These are phyloP conservation scores for Onthophagus sagittarius DNA, from an alignment of 2,888 invertebrate species.

Conservation along the genomic window DNA sequence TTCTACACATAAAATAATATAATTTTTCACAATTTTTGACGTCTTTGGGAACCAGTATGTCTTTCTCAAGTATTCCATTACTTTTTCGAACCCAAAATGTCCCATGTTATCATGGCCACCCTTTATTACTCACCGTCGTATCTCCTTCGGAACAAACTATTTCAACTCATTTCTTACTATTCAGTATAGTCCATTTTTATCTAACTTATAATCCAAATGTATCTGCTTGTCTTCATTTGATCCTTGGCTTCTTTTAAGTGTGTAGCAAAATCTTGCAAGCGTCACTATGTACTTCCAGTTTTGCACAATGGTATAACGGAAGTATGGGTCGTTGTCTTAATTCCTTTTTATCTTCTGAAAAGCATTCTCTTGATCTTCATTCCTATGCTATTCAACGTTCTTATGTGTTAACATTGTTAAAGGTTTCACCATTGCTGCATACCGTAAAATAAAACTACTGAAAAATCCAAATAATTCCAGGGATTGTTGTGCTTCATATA, in stretches of 20 bases:
- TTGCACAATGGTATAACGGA: conserved; percentile 23
- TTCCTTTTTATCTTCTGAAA: background rate
- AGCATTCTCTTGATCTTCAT: background rate
- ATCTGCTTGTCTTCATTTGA: conserved; percentile 12
- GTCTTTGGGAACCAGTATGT: conserved; percentile 15
- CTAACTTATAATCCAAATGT: conserved; percentile 15
- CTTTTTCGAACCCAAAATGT: conserved; percentile 8
- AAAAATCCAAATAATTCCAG: conserved; percentile 10
- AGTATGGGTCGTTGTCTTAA: conserved; percentile 19
- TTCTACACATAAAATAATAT: conserved; percentile 29
- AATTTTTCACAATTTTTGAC: conserved; percentile 24
- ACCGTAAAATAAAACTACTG: conserved; percentile 15
- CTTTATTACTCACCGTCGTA: conserved; percentile 8
- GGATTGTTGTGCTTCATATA: background rate
- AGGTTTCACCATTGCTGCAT: conserved; percentile 10
- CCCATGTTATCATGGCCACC: conserved; percentile 10
- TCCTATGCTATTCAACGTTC: background rate
- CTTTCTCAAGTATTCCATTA: background rate
- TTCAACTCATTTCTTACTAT: conserved; percentile 8
- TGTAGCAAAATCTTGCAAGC: conserved; percentile 28
- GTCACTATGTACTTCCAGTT: conserved; percentile 32
- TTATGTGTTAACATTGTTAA: conserved; percentile 16
- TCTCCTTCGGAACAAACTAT: conserved; percentile 25
- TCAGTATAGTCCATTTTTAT: conserved; percentile 17
- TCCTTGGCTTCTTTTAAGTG: conserved; percentile 2